phyloP scores from a whole-genome alignment of 1,140 invertebrate species.

The Scylla paramamosain region DNA sequence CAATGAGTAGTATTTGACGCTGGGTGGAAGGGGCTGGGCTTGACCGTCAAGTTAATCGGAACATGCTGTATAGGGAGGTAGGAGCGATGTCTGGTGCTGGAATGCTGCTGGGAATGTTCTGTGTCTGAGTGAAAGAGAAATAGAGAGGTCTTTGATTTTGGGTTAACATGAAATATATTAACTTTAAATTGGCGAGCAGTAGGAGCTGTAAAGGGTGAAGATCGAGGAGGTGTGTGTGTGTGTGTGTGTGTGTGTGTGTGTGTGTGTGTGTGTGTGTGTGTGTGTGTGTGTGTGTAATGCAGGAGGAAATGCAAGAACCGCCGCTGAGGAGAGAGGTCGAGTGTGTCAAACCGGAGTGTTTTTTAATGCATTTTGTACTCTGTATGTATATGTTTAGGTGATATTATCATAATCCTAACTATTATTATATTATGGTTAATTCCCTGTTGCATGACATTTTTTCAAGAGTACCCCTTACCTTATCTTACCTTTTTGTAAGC shows the following conservation, averaged over 20 bases:
- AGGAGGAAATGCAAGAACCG: neutral
- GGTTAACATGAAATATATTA: too few species aligned
- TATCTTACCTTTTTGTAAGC: neutral
- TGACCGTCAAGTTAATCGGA: too few species aligned
- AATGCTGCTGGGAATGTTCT: too few species aligned
- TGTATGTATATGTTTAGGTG: neutral
- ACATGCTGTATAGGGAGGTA: too few species aligned
- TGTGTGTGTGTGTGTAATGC: neutral
- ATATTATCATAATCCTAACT: neutral
- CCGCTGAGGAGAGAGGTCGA: neutral
- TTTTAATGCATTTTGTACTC: constrained; percentile 4
- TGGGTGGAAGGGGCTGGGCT: too few species aligned
- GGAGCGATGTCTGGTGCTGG: too few species aligned
- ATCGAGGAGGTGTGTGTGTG: neutral
- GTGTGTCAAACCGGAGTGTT: neutral
- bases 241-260: constrained; percentile 47
- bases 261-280: neutral
- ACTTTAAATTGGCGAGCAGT: neutral
- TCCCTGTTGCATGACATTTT: neutral
- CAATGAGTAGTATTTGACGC: too few species aligned
- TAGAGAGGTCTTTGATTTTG: too few species aligned
- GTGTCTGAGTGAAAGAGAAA: too few species aligned
- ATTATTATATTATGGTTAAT: constrained; percentile 33
- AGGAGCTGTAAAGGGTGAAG: neutral
- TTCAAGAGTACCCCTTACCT: neutral